These are phyloP conservation scores for Meghimatium bilineatum DNA, from an alignment of 2,888 invertebrate species.

Conservation along the genomic window DNA sequence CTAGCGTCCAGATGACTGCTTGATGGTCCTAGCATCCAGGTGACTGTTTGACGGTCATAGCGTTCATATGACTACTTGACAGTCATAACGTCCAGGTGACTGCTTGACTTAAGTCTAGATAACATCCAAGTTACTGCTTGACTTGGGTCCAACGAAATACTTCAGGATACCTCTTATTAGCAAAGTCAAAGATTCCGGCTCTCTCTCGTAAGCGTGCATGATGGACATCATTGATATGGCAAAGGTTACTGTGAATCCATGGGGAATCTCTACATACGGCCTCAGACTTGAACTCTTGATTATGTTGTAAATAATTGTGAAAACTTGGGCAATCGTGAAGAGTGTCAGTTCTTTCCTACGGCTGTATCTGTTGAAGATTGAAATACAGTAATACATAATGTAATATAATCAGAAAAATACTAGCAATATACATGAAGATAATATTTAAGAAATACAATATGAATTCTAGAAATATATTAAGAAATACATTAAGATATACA, in stretches of 20 bases:
- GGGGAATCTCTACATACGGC: conserved; percentile 53
- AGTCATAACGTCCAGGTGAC: no score
- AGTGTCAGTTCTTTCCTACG: conserved; percentile 64
- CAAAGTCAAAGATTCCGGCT: conserved; percentile 63
- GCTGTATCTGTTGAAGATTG: conserved; percentile 36
- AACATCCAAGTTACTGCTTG: background rate
- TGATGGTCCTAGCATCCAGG: no score
- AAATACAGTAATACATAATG: background rate
- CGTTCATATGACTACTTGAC: no score
- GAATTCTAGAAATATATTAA: no score
- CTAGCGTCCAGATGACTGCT: no score
- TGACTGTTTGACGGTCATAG: no score
- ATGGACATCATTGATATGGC: conserved; percentile 66
- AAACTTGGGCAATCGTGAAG: conserved; percentile 65
- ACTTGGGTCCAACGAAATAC: conserved; percentile 64
- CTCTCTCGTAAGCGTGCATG: conserved; percentile 71
- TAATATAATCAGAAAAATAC: no score
- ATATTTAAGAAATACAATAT: no score
- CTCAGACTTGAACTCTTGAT: conserved; percentile 50
- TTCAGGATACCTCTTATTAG: conserved; percentile 63
- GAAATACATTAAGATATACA: no score
- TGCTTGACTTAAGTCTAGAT: no score
- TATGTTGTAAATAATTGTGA: conserved; percentile 61
- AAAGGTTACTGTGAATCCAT: conserved; percentile 62
- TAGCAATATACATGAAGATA: no score